Base-by-base conservation (phyloP, 2,113 vertebrate species). In the Urocynchramus pylzowi region DNA sequence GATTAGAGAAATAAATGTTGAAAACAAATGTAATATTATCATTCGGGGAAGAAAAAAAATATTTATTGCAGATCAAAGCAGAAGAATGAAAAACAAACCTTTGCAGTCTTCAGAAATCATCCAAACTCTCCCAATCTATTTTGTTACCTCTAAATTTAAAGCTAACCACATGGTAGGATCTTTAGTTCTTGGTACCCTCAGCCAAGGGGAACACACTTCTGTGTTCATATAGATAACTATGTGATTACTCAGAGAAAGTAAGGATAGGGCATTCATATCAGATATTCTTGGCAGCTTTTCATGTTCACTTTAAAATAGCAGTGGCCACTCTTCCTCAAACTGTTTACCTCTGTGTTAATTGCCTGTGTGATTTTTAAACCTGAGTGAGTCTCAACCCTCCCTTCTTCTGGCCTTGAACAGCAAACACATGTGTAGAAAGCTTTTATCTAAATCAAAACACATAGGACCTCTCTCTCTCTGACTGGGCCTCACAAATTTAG, bases 351-450 rank as follows among this genome's bases (percentile, higher is more conserved):
- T 44, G 14, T 85, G 6, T 50, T 52, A 41, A 28, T 37, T 73
- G n/a, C 33, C 49, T 68, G 30, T 53, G 53, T 23, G 27, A 52
- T 50, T 68, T 80, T 35, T 74, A n/a, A 89, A 39, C 9, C 17
- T n/a, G 33, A 6, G 15, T 63, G 23, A 64, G 10, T 9, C 19
- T 42, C 12, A 82, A 10, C 9, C 9, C 10, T 41, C 28, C 13
- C 15, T 82, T 68, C 27, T 45, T 70, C 56, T 41, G 15, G 52
- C n/a, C 63, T 52, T 35, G 16, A 81, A 26, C 3, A 70, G 28
- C 1, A 2, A 85, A 16, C 13, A 14, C 9, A 10, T 0, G 0
- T 26, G 16, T 20, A 47, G 35, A 71, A 68, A 21, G 5, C 3
- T 59, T 26, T 77, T 35, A 14, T 27, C 20, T 23, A 35, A 69